A percentile compares a stretch with the other conserved stretches of the same genome.
Evolutionary conservation across 1,140 invertebrate genomes (phyloP).

Genomic region (Heliconius hewitsoni): DNA sequence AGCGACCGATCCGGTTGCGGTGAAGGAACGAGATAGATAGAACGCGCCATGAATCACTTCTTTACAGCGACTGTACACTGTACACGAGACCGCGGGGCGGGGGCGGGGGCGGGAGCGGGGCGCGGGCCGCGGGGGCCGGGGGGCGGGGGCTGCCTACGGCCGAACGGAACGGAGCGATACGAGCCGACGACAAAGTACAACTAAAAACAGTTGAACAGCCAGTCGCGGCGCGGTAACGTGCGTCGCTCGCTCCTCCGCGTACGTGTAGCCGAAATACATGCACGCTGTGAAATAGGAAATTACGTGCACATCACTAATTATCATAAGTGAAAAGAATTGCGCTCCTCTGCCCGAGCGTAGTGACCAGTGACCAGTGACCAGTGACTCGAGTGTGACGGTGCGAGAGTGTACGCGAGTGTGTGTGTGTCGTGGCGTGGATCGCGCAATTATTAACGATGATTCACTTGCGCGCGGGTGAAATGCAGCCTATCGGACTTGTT

Average conservation of each 20-base stretch:
- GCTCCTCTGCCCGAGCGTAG: conserved; percentile 51
- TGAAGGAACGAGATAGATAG: conserved; percentile 80
- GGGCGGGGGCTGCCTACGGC: conserved; percentile 48
- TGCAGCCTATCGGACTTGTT: conserved; percentile 80
- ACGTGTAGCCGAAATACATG: conserved; percentile 56
- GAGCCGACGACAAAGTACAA: conserved; percentile 72
- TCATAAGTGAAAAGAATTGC: conserved; percentile 63
- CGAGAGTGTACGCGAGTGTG: conserved; percentile 66
- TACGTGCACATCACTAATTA: conserved; percentile 55
- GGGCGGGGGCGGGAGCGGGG: conserved; percentile 47
- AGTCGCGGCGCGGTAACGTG: conserved; percentile 67
- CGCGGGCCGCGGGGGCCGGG: conserved; percentile 45
- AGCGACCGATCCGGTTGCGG: conserved; percentile 79
- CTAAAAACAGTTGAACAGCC: conserved; percentile 79
- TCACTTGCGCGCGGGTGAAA: conserved; percentile 80
- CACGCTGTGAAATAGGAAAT: conserved; percentile 61
- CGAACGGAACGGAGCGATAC: conserved; percentile 74
- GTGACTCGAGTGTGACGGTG: conserved; percentile 64
- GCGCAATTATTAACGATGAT: conserved; percentile 81
- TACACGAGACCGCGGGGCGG: conserved; percentile 49
- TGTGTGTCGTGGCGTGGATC: conserved; percentile 74
- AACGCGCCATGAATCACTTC: conserved; percentile 81
- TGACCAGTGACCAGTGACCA: conserved; percentile 14
- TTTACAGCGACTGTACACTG: conserved; percentile 48
- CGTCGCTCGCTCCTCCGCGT: conserved; percentile 56